Evolutionary conservation across 1,140 invertebrate species (phyloP), one percentile per base, ranked within the genome.

Genomic region (Drosophila miranda): DNA sequence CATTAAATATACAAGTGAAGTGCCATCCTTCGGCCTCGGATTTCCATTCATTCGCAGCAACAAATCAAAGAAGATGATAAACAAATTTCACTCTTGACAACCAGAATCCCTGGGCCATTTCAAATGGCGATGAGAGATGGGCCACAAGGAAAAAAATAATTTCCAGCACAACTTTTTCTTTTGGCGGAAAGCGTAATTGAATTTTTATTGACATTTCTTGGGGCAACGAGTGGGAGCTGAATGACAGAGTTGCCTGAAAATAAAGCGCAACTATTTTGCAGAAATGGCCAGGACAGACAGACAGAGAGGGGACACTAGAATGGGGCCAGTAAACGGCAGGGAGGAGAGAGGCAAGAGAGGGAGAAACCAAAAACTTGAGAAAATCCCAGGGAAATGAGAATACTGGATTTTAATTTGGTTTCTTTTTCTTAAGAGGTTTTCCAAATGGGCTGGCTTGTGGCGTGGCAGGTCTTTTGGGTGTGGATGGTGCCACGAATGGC

Each of bases 191-290:
- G 66, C 78, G 81, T 86, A 86, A 86, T 86, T 86, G 81, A 86
- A 86, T 86, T 86, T 87, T 86, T 86, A 86, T 86, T 84, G 80
- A 86, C 81, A 81, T 87, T 38, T 86, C 64, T 75, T 68, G 59
- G 51, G 59, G 49, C 23, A 48, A 28, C 54, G 42, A 43, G 23
- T 26, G 23, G 45, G 42, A 52, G 30, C 21, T 55, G 26, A 57
- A 26, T 48, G 41, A 46, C 58, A 41, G 30, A 51, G 52, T 73
- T 63, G 48, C 5, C 48, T 57, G 69, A 28, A 73, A 61, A 72
- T 72, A 72, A 72, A 72, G 69, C 68, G 68, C 68, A 72, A 72
- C 69, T 72, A 72, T 72, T 72, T 72, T 55, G 50, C 68, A 72
- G 38, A 72, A 72, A 72, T 72, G 57, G 54, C 68, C 69, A n/a